Conservation (phyloP, 1,140 invertebrate species). For the Zophobas morio region DNA sequence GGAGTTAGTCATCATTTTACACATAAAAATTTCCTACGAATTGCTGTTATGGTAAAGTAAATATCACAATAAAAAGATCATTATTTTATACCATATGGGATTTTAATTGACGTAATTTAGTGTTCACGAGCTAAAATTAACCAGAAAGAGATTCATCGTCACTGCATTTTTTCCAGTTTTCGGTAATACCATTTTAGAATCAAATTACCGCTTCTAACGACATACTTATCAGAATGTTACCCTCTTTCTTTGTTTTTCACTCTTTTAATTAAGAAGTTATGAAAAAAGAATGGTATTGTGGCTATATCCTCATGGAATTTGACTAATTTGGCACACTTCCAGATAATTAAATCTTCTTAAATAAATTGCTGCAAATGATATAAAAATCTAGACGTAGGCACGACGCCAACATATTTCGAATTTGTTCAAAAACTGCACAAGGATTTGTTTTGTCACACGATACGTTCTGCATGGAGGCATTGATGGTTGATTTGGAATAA, state of each 20-base stretch:
- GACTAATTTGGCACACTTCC: constrained; percentile 59
- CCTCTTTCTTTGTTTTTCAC: constrained; percentile 8
- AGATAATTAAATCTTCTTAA: constrained; percentile 63
- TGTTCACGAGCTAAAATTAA: neutral
- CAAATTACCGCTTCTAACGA: neutral
- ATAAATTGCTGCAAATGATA: constrained; percentile 63
- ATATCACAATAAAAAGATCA: constrained; percentile 9
- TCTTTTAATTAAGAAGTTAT: constrained; percentile 31
- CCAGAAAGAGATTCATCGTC: no score
- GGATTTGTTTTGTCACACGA: no score
- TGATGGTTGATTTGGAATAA: no score
- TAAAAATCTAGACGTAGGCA: constrained; percentile 57
- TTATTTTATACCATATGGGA: neutral
- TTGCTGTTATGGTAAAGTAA: constrained; percentile 7
- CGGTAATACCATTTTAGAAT: no score
- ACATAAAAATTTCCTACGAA: constrained; percentile 9
- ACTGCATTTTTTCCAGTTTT: no score
- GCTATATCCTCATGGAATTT: constrained; percentile 52
- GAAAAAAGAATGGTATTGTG: constrained; percentile 34
- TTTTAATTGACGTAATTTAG: constrained; percentile 16
- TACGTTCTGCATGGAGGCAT: no score
- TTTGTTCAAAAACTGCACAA: constrained; percentile 40
- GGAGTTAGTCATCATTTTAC: constrained; percentile 42
- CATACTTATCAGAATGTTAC: neutral
- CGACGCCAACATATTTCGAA: constrained; percentile 49